Base-by-base conservation (phyloP, 1,140 invertebrate species). In the Monomorium pharaonis region DNA sequence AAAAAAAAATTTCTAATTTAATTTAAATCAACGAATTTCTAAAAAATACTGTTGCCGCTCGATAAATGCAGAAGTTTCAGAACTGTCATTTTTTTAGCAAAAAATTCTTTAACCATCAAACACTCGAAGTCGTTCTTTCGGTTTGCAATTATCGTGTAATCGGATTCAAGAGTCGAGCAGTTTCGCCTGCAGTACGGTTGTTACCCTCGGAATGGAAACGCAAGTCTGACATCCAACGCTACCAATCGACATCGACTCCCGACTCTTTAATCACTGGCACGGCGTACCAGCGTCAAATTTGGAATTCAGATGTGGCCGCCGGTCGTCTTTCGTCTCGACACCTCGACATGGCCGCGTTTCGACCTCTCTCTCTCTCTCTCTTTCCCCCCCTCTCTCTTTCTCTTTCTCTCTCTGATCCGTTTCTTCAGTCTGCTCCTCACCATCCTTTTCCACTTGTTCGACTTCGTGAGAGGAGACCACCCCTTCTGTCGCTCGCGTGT, bases 291-390 rank as follows among this genome's bases (percentile, higher is more conserved):
- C 76, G 87, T 33, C 85, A 88, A 91, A 91, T 91, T 91, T 91
- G 90, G 90, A 30, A 91, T 91, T 91, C 87, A 91, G 88, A 91
- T 91, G 87, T 21, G 84, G 54, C 58, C 78, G 54, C 58, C 74
- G 74, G 21, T 86, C 74, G 65, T 84, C 87, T 80, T 56, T 88
- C 87, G 83, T 83, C 58, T 60, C 89, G 87, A 86, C 89, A 89
- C 85, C 77, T 91, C 84, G 67, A 56, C 60, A 67, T 78, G 12
- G 33, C 65, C 49, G 33, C 63, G 77, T 49, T 83, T 72, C 51
- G 44, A 69, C 21, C 77, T 89, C 76, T 88, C 76, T 88, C 86
- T 86, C 69, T 83, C 65, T 81, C n/a, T 72, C 78, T 78, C 54
- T 81, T 47, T 84, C 70, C 14, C 16, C 0, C 44, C 10, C 33